These are phyloP conservation scores for Aphodius granarius DNA, from an alignment of 2,888 invertebrate genomes.

Conservation along the genomic window DNA sequence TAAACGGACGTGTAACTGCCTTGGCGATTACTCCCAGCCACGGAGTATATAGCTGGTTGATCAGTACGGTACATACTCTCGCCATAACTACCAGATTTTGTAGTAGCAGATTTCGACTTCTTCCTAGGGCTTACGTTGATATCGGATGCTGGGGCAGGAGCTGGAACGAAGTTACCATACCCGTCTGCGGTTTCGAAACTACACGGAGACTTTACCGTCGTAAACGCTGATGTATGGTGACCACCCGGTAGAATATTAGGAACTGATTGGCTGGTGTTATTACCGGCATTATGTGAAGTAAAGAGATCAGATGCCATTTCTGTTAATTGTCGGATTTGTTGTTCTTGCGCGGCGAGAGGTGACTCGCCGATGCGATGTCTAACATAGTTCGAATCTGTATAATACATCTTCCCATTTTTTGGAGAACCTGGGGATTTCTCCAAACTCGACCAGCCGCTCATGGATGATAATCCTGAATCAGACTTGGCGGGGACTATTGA, in stretches of 20 bases:
- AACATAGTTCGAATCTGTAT: slow-evolving; percentile 30
- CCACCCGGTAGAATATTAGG: slow-evolving; percentile 51
- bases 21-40: slow-evolving; percentile 71
- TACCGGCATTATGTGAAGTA: slow-evolving; percentile 34
- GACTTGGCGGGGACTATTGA: slow-evolving; percentile 74
- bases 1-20: slow-evolving; percentile 75
- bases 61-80: slow-evolving; percentile 57
- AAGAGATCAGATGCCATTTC: slow-evolving; percentile 63
- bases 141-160: slow-evolving; percentile 57
- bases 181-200: slow-evolving; percentile 54
- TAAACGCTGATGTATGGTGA: slow-evolving; percentile 59
- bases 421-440: slow-evolving; percentile 86
- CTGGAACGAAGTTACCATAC: slow-evolving; percentile 58
- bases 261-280: slow-evolving; percentile 32
- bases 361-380: slow-evolving; percentile 22
- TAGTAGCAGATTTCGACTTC: slow-evolving; percentile 45
- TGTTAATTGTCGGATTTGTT: slow-evolving; percentile 54
- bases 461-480: slow-evolving; percentile 83
- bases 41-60: slow-evolving; percentile 73
- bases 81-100: slow-evolving; percentile 43
- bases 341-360: slow-evolving; percentile 11
- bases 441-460: slow-evolving; percentile 84
- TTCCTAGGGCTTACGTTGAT: slow-evolving; percentile 58
- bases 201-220: slow-evolving; percentile 58
- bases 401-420: slow-evolving; percentile 55